phyloP scores from a whole-genome alignment of 1,140 invertebrate species.

The Physella acuta region DNA sequence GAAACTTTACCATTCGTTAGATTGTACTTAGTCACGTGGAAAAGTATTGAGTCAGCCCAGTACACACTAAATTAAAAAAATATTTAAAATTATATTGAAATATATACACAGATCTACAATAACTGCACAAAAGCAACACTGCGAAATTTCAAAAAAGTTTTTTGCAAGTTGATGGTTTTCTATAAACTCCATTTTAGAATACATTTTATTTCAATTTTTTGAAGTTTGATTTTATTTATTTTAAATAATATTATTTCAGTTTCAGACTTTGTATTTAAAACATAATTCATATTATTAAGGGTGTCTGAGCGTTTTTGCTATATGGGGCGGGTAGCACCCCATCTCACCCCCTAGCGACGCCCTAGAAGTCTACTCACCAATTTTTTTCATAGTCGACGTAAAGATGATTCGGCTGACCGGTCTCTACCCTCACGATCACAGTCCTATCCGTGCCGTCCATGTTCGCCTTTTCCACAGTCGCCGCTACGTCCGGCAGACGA shows the following conservation, averaged over 20 bases:
- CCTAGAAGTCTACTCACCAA: conserved; percentile 61
- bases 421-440: conserved; percentile 42
- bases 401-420: conserved; percentile 67
- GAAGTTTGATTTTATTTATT: no score
- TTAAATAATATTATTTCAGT: no score
- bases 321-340: no score
- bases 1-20: conserved; percentile 22
- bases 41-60: conserved; percentile 80
- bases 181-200: no score
- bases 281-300: no score
- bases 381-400: conserved; percentile 74
- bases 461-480: conserved; percentile 88
- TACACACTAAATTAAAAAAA: conserved; percentile 71
- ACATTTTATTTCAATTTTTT: no score
- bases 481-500: conserved; percentile 64
- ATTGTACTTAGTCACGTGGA: conserved; percentile 37
- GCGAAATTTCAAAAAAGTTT: no score
- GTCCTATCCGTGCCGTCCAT: conserved; percentile 76
- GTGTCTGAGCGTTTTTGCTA: no score
- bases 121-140: conserved; percentile 1
- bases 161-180: no score
- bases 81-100: no score
- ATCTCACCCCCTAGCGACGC: not conserved
- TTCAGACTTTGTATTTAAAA: no score
- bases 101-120: no score